These are phyloP conservation scores for Ophiodon elongatus DNA, from an alignment of 2,113 vertebrate species.

Conservation along the genomic window DNA sequence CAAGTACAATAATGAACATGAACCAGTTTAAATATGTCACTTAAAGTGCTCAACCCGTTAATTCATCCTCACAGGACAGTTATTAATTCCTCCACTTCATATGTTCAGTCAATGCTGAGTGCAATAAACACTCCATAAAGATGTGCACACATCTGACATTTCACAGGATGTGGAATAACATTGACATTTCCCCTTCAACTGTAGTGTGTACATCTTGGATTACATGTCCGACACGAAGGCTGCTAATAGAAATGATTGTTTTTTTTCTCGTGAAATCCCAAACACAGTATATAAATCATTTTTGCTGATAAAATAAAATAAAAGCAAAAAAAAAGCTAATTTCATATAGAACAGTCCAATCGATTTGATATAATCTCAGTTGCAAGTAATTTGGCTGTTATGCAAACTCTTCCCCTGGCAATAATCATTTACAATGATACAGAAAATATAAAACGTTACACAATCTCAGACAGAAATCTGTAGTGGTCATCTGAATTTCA, in stretches of 20 bases:
- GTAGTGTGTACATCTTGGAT: constrained; percentile 28
- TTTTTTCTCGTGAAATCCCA: constrained; percentile 17
- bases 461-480: constrained; percentile 29
- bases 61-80: constrained; percentile 6
- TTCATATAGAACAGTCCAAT: constrained; percentile 1
- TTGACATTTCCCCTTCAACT: constrained; percentile 20
- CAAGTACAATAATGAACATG: constrained; percentile 30
- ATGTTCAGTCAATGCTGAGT: not conserved
- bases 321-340: not conserved
- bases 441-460: constrained; percentile 25
- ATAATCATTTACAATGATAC: constrained; percentile 43
- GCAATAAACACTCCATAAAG: constrained; percentile 32
- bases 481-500: constrained; percentile 63
- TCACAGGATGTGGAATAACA: constrained; percentile 31
- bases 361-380: constrained; percentile 33
- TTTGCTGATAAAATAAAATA: constrained; percentile 8
- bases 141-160: constrained; percentile 9
- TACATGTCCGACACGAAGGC: constrained; percentile 2
- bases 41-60: constrained; percentile 49
- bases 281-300: constrained; percentile 1
- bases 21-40: constrained; percentile 18
- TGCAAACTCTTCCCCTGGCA: constrained; percentile 13
- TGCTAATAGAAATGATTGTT: constrained; percentile 8
- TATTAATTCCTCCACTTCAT: constrained; percentile 33
- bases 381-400: constrained; percentile 30